These are phyloP conservation scores for Pyralis farinalis DNA, from an alignment of 2,888 invertebrate species.

Conservation along the genomic window DNA sequence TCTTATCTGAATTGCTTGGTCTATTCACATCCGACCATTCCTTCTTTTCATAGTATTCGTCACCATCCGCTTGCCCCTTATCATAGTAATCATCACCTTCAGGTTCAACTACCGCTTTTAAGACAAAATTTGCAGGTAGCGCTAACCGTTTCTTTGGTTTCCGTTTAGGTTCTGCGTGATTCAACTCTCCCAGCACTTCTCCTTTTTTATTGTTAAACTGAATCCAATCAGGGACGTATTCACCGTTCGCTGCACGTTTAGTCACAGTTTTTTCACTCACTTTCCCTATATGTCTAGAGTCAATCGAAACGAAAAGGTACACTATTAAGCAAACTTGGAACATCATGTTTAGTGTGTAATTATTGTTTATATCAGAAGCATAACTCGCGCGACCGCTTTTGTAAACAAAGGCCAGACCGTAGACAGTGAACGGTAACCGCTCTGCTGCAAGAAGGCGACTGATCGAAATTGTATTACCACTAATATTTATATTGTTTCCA, in stretches of 20 bases:
- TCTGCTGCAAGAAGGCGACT: slow-evolving; percentile 58
- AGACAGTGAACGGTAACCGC: slow-evolving; percentile 20
- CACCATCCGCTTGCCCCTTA: slow-evolving; percentile 52
- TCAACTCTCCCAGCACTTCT: slow-evolving; percentile 58
- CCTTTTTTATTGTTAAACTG: slow-evolving; percentile 69
- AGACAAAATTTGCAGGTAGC: slow-evolving; percentile 51
- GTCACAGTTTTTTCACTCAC: slow-evolving; percentile 54
- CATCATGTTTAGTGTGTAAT: not conserved
- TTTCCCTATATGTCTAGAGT: slow-evolving; percentile 46
- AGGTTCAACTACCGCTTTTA: slow-evolving; percentile 54
- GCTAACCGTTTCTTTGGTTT: slow-evolving; percentile 67
- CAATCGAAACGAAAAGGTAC: slow-evolving; percentile 29
- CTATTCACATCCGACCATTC: slow-evolving; percentile 62
- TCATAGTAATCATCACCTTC: slow-evolving; percentile 57
- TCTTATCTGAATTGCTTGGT: slow-evolving; percentile 24
- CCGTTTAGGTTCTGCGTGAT: slow-evolving; percentile 40
- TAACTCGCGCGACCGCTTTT: slow-evolving; percentile 16
- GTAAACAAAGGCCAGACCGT: not conserved
- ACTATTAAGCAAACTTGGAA: slow-evolving; percentile 7
- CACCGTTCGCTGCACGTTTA: slow-evolving; percentile 46
- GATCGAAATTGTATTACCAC: slow-evolving; percentile 50
- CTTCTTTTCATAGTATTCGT: slow-evolving; percentile 64
- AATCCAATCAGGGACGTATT: slow-evolving; percentile 71
- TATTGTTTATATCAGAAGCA: slow-evolving; percentile 17
- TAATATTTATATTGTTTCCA: slow-evolving; percentile 78